phyloP scores from a whole-genome alignment of 2,797 vertebrate genomes.

The Hyperoplus immaculatus region DNA sequence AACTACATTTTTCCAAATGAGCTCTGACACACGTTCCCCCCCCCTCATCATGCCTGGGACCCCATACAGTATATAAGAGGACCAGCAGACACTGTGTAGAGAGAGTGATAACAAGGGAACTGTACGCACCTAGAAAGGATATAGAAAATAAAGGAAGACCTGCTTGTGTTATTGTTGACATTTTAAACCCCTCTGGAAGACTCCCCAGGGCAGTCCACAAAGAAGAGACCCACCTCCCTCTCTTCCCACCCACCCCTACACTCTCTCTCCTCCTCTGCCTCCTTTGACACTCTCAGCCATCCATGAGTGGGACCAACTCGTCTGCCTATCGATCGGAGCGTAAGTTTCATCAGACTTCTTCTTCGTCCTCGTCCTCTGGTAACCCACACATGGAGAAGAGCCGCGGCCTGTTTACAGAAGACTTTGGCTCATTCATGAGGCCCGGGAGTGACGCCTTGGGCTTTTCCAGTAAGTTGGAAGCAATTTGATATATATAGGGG shows the following conservation, averaged over 20 bases:
- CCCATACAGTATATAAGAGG: constrained; percentile 51
- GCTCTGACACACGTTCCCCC: constrained; percentile 68
- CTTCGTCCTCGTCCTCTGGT: constrained; percentile 78
- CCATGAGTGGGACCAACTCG: constrained; percentile 87
- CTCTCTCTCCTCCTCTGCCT: constrained; percentile 67
- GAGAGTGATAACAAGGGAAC: constrained; percentile 14
- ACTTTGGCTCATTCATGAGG: constrained; percentile 93
- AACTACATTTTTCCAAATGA: constrained; percentile 78
- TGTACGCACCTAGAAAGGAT: neutral
- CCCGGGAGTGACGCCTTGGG: constrained; percentile 87
- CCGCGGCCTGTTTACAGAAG: constrained; percentile 89
- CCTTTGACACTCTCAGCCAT: constrained; percentile 62
- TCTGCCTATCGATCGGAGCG: constrained; percentile 91
- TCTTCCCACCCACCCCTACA: constrained; percentile 62
- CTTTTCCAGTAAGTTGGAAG: constrained; percentile 90
- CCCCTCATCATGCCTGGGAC: constrained; percentile 29
- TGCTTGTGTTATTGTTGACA: constrained; percentile 9
- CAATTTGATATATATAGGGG: neutral
- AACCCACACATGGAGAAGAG: constrained; percentile 94
- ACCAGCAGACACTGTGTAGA: constrained; percentile 17
- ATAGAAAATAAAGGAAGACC: neutral
- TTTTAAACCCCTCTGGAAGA: constrained; percentile 26
- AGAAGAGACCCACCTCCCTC: constrained; percentile 5
- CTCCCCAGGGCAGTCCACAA: constrained; percentile 28
- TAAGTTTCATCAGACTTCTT: constrained; percentile 88